These are phyloP conservation scores for Yasuhikotakia modesta DNA, from an alignment of 2,797 vertebrate genomes.

Conservation along the genomic window DNA sequence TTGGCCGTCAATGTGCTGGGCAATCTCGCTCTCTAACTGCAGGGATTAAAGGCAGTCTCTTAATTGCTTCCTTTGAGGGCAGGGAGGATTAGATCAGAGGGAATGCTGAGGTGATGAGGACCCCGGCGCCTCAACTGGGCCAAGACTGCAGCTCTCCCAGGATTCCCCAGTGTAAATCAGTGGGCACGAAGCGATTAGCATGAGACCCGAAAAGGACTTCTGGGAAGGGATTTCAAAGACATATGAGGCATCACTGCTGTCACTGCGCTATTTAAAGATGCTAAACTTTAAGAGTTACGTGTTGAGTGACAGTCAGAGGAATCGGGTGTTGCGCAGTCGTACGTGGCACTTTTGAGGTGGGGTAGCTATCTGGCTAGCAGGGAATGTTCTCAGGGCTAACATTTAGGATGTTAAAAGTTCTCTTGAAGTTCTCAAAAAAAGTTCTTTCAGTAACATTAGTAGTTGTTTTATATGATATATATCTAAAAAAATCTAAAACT, in stretches of 20 bases:
- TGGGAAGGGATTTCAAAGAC: constrained; percentile 46
- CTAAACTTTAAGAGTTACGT: constrained; percentile 18
- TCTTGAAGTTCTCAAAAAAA: too few relatives aligned
- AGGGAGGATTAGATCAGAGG: constrained; percentile 55
- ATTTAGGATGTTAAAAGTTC: too few relatives aligned
- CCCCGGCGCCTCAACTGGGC: constrained; percentile 46
- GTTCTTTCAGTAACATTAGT: too few relatives aligned
- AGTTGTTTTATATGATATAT: too few relatives aligned
- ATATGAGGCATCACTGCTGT: constrained; percentile 32
- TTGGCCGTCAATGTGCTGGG: constrained; percentile 53
- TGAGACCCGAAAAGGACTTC: constrained; percentile 44
- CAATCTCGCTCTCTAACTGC: constrained; percentile 52
- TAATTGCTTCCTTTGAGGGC: constrained; percentile 61
- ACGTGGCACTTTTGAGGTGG: background rate
- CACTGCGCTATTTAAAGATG: constrained; percentile 35
- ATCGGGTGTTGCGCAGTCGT: constrained; percentile 8
- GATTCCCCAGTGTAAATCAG: constrained; percentile 44
- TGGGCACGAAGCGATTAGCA: constrained; percentile 34
- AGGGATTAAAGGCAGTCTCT: constrained; percentile 53
- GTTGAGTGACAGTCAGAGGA: constrained; percentile 39
- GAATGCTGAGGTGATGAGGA: constrained; percentile 54
- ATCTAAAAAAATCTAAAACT: too few relatives aligned
- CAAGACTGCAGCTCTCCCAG: constrained; percentile 42
- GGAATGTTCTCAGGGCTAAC: too few relatives aligned
- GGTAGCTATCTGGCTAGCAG: background rate